Base-by-base conservation (phyloP, 1,140 invertebrate species). In the Pentalonia nigronervosa region DNA sequence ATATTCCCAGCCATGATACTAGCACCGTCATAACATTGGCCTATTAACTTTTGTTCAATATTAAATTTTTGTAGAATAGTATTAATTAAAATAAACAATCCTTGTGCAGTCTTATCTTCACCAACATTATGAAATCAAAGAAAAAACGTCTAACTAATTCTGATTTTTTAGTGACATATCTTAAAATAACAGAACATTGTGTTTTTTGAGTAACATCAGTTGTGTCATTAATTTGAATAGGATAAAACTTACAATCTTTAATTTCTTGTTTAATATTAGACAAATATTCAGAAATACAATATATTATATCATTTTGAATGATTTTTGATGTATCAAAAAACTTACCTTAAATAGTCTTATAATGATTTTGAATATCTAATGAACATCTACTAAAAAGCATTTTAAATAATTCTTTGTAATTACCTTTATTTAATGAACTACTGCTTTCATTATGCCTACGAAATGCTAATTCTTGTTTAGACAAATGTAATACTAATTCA, bases 381-480 rank as follows among this genome's bases (percentile, higher is more conserved):
- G 50, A 56, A 7, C 8, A 36, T 56, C 56, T 56, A 67, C 89
- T 56, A 36, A 90, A 36, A 90, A 11, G n/a, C 56, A 90, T 36
- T 8, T 90, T 23, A 41, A 90, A 56, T 41, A 90, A 47, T 4
- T 90, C 89, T 23, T 56, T 56, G 56, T 34, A 90, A 90, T 90
- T 90, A 9, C 89, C 89, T 56, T 67, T 53, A 56, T 90, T 90
- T 90, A 90, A 90, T 7, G 89, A 56, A 23, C 23, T 67, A 34
- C 3, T 30, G 36, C 56, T 56, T 36, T 90, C 89, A 4, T 90
- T 50, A 21, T 90, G 45, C 9, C 89, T 50, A 36, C 50, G 89
- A 30, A 90, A 90, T 36, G 50, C 88, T 36, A 90, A 60, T 30
- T 90, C 88, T 45, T 90, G 88, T 41, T 90, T 90, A 3, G 17